A percentile compares a stretch with the other conserved stretches of the same genome.
phyloP scores from a whole-genome alignment of 2,888 invertebrate genomes.

The Hemistola chrysoprasaria region DNA sequence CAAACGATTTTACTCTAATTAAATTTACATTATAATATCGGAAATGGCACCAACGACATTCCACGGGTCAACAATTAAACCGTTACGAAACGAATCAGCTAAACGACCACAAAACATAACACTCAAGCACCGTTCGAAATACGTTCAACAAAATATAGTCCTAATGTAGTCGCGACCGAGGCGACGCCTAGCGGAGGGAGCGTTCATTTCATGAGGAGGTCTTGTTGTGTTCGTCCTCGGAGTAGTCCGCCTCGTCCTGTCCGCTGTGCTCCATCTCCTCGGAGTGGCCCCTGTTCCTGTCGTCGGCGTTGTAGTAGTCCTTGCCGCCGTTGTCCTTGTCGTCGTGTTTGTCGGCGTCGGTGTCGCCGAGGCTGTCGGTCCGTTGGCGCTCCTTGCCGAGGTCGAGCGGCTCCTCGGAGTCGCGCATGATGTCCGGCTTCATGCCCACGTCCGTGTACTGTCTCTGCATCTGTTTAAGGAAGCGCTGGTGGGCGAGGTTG shows the following conservation, averaged over 20 bases:
- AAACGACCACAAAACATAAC: conserved; percentile 75
- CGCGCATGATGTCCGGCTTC: conserved; percentile 78
- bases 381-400: conserved; percentile 78
- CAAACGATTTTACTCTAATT: conserved; percentile 50
- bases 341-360: conserved; percentile 76
- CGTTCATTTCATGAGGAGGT: conserved; percentile 66
- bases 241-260: conserved; percentile 71
- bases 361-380: conserved; percentile 61
- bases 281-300: conserved; percentile 48
- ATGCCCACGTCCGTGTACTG: conserved; percentile 81
- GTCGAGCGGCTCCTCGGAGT: conserved; percentile 78
- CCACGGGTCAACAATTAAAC: conserved; percentile 79
- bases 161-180: conserved; percentile 47
- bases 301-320: conserved; percentile 61
- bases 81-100: conserved; percentile 64
- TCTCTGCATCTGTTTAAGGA: conserved; percentile 84
- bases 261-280: conserved; percentile 63
- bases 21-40: conserved; percentile 67
- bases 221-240: conserved; percentile 71
- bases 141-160: conserved; percentile 66
- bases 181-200: conserved; percentile 29
- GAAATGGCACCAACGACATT: conserved; percentile 80
- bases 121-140: conserved; percentile 76
- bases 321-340: conserved; percentile 73
- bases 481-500: conserved; percentile 81